A percentile compares a stretch with the other conserved stretches of the same genome.
These are phyloP conservation scores for Loris lydekkerianus DNA, from an alignment of 2,797 vertebrate species.

Conservation along the genomic window DNA sequence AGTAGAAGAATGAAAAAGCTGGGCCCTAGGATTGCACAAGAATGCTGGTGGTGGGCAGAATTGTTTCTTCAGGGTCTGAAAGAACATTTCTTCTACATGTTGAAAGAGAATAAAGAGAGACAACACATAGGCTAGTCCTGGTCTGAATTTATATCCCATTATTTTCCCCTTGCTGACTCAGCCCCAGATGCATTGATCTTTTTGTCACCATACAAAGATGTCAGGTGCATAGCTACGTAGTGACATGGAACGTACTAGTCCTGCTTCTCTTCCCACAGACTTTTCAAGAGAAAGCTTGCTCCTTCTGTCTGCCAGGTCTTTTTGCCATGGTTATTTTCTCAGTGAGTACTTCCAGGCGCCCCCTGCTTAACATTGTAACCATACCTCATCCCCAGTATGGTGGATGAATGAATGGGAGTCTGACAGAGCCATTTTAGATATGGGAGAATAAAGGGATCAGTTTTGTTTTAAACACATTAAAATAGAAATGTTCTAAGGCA, in stretches of 20 bases:
- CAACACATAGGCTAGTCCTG: background rate
- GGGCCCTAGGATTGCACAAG: no score
- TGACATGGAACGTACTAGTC: background rate
- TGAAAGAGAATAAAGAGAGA: background rate
- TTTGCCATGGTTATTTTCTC: background rate
- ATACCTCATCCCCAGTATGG: background rate
- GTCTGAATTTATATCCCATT: background rate
- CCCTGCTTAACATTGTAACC: background rate
- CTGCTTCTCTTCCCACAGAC: background rate
- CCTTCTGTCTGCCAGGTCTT: background rate
- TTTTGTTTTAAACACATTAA: slow-evolving; percentile 18
- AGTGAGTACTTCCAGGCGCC: background rate
- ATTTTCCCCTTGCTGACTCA: background rate
- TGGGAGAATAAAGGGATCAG: background rate
- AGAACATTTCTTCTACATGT: no score
- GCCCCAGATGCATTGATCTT: accelerated
- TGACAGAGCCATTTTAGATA: background rate
- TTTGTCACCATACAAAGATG: background rate
- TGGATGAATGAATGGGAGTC: background rate
- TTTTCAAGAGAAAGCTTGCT: background rate
- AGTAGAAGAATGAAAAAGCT: no score
- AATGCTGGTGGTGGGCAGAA: no score
- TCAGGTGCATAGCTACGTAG: background rate
- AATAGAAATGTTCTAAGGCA: background rate
- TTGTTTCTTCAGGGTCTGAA: no score